A percentile compares a stretch with the other conserved stretches of the same genome.
phyloP scores from a whole-genome alignment of 2,113 vertebrate species.

The Collichthys lucidus region DNA sequence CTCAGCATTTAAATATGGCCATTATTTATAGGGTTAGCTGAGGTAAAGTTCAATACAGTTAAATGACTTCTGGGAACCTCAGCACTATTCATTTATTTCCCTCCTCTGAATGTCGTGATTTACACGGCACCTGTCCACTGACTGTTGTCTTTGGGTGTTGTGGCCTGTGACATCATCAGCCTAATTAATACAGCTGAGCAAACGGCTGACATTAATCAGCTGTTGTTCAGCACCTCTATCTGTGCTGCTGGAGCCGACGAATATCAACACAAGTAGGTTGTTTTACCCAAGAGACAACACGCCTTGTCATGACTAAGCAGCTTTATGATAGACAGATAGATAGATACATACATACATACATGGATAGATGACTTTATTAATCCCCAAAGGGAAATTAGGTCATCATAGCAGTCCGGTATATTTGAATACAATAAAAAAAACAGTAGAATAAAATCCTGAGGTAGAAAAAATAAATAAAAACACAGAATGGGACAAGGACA shows the following conservation, averaged over 20 bases:
- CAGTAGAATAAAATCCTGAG: too few species aligned
- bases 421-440: too few species aligned
- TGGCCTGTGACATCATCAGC: too few species aligned
- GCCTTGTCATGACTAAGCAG: neutral
- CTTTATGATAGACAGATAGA: too few species aligned
- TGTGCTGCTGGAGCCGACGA: neutral
- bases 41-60: neutral
- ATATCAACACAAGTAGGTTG: neutral
- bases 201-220: neutral
- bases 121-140: neutral
- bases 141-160: neutral
- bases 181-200: neutral
- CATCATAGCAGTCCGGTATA: too few species aligned
- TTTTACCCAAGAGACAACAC: neutral
- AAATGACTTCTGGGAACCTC: neutral
- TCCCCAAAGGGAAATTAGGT: too few species aligned
- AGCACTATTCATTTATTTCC: neutral
- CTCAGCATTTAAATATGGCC: slow-evolving; percentile 10
- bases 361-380: too few species aligned
- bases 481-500: too few species aligned
- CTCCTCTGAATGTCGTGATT: neutral
- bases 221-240: neutral
- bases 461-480: too few species aligned
- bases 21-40: neutral
- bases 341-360: too few species aligned